These are phyloP conservation scores for Antheraea mylitta DNA, from an alignment of 1,140 invertebrate genomes.

Conservation along the genomic window DNA sequence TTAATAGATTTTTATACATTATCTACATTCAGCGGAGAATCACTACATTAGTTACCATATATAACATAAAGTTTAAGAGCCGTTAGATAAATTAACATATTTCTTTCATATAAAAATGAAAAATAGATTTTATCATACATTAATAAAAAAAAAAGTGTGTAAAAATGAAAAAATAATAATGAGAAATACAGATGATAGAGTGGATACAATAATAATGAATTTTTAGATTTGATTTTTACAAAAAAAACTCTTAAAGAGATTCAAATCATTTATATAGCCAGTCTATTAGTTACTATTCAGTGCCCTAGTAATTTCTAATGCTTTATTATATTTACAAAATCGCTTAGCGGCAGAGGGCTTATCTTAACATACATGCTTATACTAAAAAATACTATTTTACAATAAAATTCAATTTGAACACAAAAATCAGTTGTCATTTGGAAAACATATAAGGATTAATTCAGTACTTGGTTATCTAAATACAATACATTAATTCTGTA, in stretches of 20 bases:
- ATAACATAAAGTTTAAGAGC: too few relatives aligned
- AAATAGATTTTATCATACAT: neutral
- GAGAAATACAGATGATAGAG: neutral
- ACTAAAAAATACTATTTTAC: constrained; percentile 7
- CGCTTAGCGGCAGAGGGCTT: constrained; percentile 57
- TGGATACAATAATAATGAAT: neutral
- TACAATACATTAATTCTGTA: neutral
- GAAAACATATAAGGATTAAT: neutral
- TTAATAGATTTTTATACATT: too few relatives aligned
- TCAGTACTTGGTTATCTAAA: neutral
- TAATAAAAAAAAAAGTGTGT: neutral
- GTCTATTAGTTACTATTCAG: constrained; percentile 59
- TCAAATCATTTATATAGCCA: constrained; percentile 55
- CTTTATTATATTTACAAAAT: constrained; percentile 43
- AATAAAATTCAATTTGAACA: constrained; percentile 6
- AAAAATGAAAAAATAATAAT: neutral
- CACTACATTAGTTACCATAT: too few relatives aligned
- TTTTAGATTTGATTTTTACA: constrained; percentile 2
- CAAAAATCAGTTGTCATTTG: neutral
- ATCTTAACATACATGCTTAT: constrained; percentile 21
- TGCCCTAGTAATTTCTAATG: constrained; percentile 6
- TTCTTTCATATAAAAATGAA: neutral
- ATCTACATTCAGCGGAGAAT: too few relatives aligned
- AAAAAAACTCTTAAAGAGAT: constrained; percentile 62
- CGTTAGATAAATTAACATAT: too few relatives aligned